A percentile compares a stretch with the other conserved stretches of the same genome.
Evolutionary conservation across 2,797 vertebrate genomes (phyloP).

Genomic region (Telmatherina bonti): DNA sequence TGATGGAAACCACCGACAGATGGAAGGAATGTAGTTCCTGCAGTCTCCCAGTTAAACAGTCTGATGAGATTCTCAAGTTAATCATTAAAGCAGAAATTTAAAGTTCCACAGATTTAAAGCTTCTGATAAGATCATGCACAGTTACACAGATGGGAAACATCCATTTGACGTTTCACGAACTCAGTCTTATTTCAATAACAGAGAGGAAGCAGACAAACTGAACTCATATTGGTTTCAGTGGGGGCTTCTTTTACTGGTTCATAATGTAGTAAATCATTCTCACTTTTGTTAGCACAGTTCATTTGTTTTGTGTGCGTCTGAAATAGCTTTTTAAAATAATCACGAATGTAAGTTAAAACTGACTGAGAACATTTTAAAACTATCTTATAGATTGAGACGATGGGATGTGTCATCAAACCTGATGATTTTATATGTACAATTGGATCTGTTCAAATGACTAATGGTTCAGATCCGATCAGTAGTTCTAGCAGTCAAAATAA

Average conservation of each 20-base stretch:
- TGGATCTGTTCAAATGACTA: not conserved
- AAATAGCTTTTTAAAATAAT: too few species aligned
- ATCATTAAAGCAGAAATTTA: slow-evolving; percentile 15
- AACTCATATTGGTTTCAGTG: not conserved
- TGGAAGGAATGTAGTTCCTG: not conserved
- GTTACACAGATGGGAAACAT: not conserved
- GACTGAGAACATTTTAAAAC: too few species aligned
- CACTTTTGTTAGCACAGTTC: not conserved
- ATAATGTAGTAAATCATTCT: too few species aligned
- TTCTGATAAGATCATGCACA: not conserved
- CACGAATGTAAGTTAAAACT: too few species aligned
- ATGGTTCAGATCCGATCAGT: too few species aligned
- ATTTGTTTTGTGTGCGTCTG: not conserved
- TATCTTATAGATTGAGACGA: not conserved
- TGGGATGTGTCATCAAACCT: not conserved
- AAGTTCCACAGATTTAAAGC: slow-evolving; percentile 3
- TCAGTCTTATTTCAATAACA: too few species aligned
- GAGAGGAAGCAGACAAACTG: too few species aligned
- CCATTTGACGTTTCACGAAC: not conserved
- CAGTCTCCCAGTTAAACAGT: not conserved
- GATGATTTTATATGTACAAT: not conserved
- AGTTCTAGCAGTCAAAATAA: not conserved
- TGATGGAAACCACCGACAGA: not conserved
- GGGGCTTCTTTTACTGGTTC: not conserved
- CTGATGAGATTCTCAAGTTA: not conserved